These are phyloP conservation scores for Phocoena phocoena DNA, from an alignment of 2,113 vertebrate species.

Conservation along the genomic window DNA sequence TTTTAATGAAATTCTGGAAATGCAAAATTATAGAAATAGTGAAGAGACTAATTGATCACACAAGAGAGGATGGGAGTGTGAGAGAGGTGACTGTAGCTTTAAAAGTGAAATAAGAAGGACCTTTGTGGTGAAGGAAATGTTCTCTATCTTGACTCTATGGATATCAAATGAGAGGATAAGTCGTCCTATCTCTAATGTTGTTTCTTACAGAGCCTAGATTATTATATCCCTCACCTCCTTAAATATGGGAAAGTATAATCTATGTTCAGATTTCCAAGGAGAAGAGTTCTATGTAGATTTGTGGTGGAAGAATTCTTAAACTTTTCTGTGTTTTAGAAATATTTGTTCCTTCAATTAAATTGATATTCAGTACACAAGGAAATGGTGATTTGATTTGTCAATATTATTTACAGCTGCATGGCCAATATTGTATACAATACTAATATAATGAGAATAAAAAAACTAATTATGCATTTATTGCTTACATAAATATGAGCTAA, in stretches of 20 bases:
- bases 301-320: neutral
- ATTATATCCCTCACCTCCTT: neutral
- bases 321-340: neutral
- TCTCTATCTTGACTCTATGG: neutral
- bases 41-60: neutral
- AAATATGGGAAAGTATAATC: neutral
- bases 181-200: neutral
- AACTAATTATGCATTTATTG: conserved; percentile 72
- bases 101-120: neutral
- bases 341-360: neutral
- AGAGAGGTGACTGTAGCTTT: neutral
- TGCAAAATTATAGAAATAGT: neutral
- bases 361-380: neutral
- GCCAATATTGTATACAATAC: conserved; percentile 53
- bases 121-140: neutral
- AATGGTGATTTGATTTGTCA: conserved; percentile 62
- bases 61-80: neutral
- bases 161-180: neutral
- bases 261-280: neutral
- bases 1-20: neutral
- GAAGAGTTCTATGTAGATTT: neutral
- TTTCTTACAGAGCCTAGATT: neutral
- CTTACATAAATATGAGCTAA: conserved; percentile 70
- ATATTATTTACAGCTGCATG: conserved; percentile 62
- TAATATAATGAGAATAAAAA: conserved; percentile 64